Base-by-base conservation (phyloP, 2,888 invertebrate species). In the Torymus texanus region DNA sequence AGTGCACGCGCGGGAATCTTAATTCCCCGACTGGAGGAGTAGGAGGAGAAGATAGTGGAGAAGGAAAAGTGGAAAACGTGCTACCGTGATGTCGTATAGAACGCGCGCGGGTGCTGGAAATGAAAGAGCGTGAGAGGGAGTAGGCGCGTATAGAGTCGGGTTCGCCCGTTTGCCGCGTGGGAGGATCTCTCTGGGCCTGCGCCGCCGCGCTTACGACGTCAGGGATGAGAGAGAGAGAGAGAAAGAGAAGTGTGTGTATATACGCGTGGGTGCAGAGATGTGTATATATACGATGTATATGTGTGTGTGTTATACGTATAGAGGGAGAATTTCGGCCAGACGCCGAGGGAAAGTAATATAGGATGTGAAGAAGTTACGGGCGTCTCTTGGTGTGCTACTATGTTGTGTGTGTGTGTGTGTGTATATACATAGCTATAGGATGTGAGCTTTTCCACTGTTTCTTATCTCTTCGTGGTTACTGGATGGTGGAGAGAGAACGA, bases 21-120 rank as follows among this genome's bases (percentile, higher is more conserved):
- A 61, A 75, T 70, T 71, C 70, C 12, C 41, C 55, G 21, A 41
- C 41, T 41, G 41, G 5, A 41, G 41, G 5, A 41, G 41, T 21
- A 21, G 21, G 1, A 21, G 21, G 21, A 21, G 41, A 41, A 8
- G 8, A 29, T 1, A 61, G n/a, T 61, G 58, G 76, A 68, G 24
- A 63, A 53, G 56, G 76, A 77, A 82, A 77, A 82, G 80, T 80
- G 80, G 81, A 81, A 79, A 83, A 80, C 80, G 75, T 75, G 74
- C 63, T 41, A 61, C 68, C 77, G n/a, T 62, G 0, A 0, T 14
- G 0, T 1, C 12, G 53, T 11, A 2, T 2, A 53, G 16, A 16
- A 21, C 53, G 72, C 18, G 21, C 21, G 21, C 21, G 21, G 1
- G 2, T 21, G n/a, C 16, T 59, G 66, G 41, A 68, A 62, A 11